Base-by-base conservation (phyloP, 1,140 invertebrate genomes). In the Patella vulgata region DNA sequence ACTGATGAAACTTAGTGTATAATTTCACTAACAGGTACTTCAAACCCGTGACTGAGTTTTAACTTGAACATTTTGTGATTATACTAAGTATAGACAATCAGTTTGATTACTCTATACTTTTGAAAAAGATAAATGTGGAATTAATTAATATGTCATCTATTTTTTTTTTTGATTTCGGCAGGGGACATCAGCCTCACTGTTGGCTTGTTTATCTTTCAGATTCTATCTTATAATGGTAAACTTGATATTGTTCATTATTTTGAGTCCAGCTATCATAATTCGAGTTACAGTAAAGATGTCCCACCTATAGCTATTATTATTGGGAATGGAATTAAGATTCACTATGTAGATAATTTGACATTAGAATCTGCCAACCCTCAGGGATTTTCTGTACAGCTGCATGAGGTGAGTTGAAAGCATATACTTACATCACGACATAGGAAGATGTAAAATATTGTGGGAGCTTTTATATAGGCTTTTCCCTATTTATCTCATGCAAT, bases 161-260 rank as follows among this genome's bases (percentile, higher is more conserved):
- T n/a, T n/a, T n/a, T n/a, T n/a, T n/a, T n/a, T n/a, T n/a, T n/a
- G n/a, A n/a, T n/a, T n/a, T n/a, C n/a, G n/a, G n/a, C n/a, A n/a
- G 5, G 23, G 43, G n/a, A n/a, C 9, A 40, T 46, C 43, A 8
- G 6, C n/a, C n/a, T 8, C n/a, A n/a, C 6, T 6, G 6, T n/a
- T n/a, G 8, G 5, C n/a, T 46, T 58, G 58, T 50, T 28, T 72
- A 65, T 46, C 62, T 66, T 69, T 11, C 86, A 93, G 84, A 90
- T 94, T 0, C 85, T 90, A 36, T 98, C 96, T 0, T 99, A 99
- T 80, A 96, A 95, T 66, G 96, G 96, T 6, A 90, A 90, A 65
- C 82, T 99, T 2, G 87, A 91, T 58, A 97, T 97, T 80, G 87
- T 88, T 14, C 89, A 92, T 0, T 85, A 89, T 39, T 91, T 90